A percentile compares a stretch with the other conserved stretches of the same genome.
Conservation (phyloP, 2,888 invertebrate genomes). For the Ormyrus pomaceus region DNA sequence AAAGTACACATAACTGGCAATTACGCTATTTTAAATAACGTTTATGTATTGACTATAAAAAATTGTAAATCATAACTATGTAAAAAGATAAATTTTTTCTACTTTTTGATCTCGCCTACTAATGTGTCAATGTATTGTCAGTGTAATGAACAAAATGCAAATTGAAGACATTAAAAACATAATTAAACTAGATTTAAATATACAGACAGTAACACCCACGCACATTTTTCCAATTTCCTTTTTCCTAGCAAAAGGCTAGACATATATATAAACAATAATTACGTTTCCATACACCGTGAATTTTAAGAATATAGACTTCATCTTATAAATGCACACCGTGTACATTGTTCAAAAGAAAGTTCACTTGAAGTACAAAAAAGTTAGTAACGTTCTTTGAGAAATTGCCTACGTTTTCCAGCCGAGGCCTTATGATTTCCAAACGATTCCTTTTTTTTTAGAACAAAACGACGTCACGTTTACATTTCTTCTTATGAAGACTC, state of each 20-base stretch:
- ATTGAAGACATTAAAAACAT: slow-evolving; percentile 31
- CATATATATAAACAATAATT: slow-evolving; percentile 22
- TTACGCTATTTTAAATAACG: slow-evolving; percentile 47
- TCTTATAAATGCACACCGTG: slow-evolving; percentile 39
- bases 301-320: slow-evolving; percentile 50
- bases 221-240: neutral
- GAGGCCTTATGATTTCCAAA: slow-evolving; percentile 32
- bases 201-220: slow-evolving; percentile 34
- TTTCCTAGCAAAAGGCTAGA: neutral
- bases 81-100: slow-evolving; percentile 39
- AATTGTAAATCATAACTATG: slow-evolving; percentile 16
- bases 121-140: slow-evolving; percentile 46
- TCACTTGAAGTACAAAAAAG: slow-evolving; percentile 29
- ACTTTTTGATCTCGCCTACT: slow-evolving; percentile 43
- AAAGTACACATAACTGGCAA: slow-evolving; percentile 52
- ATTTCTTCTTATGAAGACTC: slow-evolving; percentile 53
- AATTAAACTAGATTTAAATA: slow-evolving; percentile 44
- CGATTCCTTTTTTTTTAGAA: slow-evolving; percentile 38
- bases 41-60: slow-evolving; percentile 39
- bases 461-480: slow-evolving; percentile 39
- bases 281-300: slow-evolving; percentile 44
- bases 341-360: slow-evolving; percentile 33
- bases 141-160: slow-evolving; percentile 41
- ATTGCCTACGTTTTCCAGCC: slow-evolving; percentile 9
- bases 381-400: slow-evolving; percentile 18